Evolutionary conservation across 64 coral and sea anemone genomes (phyloP).

Genomic region (Stichodactyla helianthus): DNA sequence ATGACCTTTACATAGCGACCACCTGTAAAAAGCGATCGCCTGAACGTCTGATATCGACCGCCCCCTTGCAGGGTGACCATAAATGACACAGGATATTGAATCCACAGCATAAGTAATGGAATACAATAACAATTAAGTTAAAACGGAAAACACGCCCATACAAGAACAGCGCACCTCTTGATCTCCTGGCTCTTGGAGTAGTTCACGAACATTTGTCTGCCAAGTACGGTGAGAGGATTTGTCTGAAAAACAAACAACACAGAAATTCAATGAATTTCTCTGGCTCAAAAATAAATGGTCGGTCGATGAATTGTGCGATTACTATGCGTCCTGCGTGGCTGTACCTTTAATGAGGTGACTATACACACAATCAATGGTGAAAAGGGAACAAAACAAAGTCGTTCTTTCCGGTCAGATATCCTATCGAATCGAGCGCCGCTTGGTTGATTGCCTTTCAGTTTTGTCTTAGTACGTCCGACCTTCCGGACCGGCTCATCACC

Average conservation of each 20-base stretch:
- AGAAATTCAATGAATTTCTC: background rate
- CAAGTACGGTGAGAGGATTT: conserved; percentile 90
- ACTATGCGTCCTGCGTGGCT: too few relatives aligned
- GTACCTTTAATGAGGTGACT: background rate
- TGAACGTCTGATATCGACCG: too few relatives aligned
- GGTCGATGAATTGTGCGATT: background rate
- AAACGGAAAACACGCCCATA: background rate
- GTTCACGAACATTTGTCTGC: conserved; percentile 99
- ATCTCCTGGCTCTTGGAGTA: conserved; percentile 99
- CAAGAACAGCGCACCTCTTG: conserved; percentile 64
- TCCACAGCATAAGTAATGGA: background rate
- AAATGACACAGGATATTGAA: background rate
- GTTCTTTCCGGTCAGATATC: background rate
- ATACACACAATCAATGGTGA: background rate
- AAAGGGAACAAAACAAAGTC: background rate
- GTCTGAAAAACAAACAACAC: conserved; percentile 51
- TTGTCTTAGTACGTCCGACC: background rate
- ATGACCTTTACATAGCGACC: too few relatives aligned
- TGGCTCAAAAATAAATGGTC: background rate
- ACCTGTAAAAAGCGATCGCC: too few relatives aligned
- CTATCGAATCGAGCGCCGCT: background rate
- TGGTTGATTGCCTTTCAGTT: background rate
- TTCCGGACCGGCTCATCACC: background rate
- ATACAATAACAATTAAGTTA: background rate
- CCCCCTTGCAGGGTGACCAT: too few relatives aligned